A percentile compares a stretch with the other conserved stretches of the same genome.
Conservation (phyloP, 2,888 invertebrate genomes). For the Tetragnatha montana region DNA sequence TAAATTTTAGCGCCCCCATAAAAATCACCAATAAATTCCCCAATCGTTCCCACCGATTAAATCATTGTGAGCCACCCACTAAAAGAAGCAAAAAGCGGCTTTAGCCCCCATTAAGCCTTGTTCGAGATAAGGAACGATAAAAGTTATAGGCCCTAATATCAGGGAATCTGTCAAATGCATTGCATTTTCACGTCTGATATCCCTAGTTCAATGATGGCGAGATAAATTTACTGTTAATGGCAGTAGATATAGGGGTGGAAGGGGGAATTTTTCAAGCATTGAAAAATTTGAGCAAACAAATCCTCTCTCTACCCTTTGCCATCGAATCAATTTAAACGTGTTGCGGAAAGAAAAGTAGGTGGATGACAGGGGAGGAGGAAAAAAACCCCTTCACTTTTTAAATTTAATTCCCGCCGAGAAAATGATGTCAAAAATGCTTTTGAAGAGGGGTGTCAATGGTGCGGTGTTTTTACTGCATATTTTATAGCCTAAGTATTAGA, state of each 20-base stretch:
- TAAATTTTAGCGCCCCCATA: no score
- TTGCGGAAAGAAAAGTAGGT: conserved; percentile 3
- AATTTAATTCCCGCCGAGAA: conserved; percentile 1
- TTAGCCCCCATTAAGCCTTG: background rate
- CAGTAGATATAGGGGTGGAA: background rate
- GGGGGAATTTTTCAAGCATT: conserved; percentile 14
- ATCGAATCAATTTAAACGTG: background rate
- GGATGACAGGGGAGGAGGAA: background rate
- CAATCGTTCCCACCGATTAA: background rate
- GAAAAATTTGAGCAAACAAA: conserved; percentile 14
- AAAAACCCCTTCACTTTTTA: background rate
- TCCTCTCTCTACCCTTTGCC: background rate
- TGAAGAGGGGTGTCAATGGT: background rate
- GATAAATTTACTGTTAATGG: conserved; percentile 8
- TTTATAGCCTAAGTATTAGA: background rate
- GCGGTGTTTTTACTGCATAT: background rate
- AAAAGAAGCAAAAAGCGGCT: background rate
- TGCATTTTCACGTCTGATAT: conserved; percentile 1
- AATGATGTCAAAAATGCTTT: background rate
- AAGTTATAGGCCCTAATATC: background rate
- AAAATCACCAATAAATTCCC: background rate
- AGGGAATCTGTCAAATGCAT: background rate
- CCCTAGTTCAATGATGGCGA: background rate
- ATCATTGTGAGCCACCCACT: background rate
- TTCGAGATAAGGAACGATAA: background rate